These are phyloP conservation scores for Crotalus helleri DNA, from an alignment of 2,113 vertebrate genomes.

Conservation along the genomic window DNA sequence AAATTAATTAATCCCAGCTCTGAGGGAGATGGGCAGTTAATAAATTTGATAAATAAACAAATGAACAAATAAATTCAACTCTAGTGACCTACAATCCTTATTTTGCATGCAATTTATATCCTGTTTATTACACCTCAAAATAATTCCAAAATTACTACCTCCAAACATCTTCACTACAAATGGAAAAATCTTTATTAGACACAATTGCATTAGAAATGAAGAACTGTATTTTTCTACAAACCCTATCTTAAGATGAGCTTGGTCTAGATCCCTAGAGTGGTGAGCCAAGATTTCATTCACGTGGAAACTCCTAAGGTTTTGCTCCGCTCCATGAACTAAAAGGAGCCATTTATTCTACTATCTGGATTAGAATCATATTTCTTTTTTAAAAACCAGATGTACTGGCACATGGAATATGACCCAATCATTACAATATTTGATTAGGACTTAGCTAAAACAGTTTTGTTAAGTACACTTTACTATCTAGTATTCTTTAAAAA, in stretches of 20 bases:
- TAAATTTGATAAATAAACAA: too few species aligned
- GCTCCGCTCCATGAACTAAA: background rate
- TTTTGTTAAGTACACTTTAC: background rate
- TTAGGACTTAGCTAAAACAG: background rate
- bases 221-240: background rate
- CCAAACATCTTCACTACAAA: background rate
- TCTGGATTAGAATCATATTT: background rate
- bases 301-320: background rate
- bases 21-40: background rate
- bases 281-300: background rate
- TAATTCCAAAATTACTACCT: background rate
- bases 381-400: background rate
- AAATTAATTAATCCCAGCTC: background rate
- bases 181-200: background rate
- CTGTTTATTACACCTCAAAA: background rate
- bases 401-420: background rate
- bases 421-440: background rate
- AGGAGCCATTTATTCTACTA: background rate
- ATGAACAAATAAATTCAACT: too few species aligned
- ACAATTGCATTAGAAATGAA: background rate
- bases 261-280: background rate
- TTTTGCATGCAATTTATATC: background rate
- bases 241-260: background rate
- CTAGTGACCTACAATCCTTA: background rate
- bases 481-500: background rate